Evolutionary conservation across 2,888 invertebrate genomes (phyloP).

Genomic region (Caenorhabditis wallacei): DNA sequence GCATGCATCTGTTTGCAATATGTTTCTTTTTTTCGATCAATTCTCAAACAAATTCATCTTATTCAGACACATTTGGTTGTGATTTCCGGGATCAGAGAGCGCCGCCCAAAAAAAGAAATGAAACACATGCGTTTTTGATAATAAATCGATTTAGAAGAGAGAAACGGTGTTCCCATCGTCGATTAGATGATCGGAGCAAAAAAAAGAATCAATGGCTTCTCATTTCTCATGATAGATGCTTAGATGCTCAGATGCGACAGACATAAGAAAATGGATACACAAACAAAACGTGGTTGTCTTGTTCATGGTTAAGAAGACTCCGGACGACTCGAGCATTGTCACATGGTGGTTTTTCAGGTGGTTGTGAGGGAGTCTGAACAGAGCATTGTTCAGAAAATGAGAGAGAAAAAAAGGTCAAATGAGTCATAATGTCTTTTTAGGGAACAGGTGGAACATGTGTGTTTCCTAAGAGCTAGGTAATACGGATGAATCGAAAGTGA

Average conservation of each 20-base stretch:
- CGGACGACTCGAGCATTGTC: conserved; percentile 53
- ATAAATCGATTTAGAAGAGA: conserved; percentile 38
- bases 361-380: conserved; percentile 12
- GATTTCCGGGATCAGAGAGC: conserved; percentile 43
- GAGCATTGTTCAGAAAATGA: conserved; percentile 50
- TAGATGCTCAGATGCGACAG: conserved; percentile 44
- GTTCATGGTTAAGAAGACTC: conserved; percentile 29
- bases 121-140: conserved; percentile 44
- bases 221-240: conserved; percentile 49
- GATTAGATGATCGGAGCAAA: conserved; percentile 26
- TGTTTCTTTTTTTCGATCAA: conserved; percentile 15
- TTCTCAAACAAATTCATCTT: conserved; percentile 39
- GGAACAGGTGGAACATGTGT: conserved; percentile 34
- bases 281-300: conserved; percentile 54
- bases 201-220: conserved; percentile 2
- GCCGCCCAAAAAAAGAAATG: conserved; percentile 17
- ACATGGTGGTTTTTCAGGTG: conserved; percentile 42
- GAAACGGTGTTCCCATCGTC: conserved; percentile 16
- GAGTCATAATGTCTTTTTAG: conserved; percentile 29
- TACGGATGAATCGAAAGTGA: not conserved
- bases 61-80: conserved; percentile 54
- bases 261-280: conserved; percentile 46
- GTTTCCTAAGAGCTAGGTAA: not conserved
- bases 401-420: conserved; percentile 50
- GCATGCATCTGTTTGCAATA: conserved; percentile 51